These are phyloP conservation scores for Flabesymbios commensalis DNA, from an alignment of 2,888 invertebrate species.

Conservation along the genomic window DNA sequence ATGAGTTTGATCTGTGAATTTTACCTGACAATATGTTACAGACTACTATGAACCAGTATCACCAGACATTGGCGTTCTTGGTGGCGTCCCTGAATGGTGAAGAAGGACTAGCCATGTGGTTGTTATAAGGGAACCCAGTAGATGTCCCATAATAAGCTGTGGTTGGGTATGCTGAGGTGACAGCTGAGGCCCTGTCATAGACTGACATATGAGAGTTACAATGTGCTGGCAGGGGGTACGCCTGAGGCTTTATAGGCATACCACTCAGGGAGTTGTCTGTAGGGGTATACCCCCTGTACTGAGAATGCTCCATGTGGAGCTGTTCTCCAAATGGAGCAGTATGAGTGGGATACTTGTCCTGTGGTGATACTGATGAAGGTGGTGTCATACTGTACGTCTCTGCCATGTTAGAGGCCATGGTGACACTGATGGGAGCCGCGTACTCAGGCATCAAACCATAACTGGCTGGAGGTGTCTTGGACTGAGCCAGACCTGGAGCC, in stretches of 20 bases:
- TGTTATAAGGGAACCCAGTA: no score
- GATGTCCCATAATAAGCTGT: no score
- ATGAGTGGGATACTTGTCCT: constrained; percentile 74
- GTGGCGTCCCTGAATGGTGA: no score
- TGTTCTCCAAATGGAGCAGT: constrained; percentile 36
- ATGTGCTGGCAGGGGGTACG: constrained; percentile 32
- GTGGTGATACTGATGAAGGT: constrained; percentile 93
- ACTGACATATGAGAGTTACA: background rate
- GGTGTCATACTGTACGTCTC: constrained; percentile 82
- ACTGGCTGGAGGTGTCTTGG: constrained; percentile 21
- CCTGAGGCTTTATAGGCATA: constrained; percentile 36
- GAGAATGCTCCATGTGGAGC: constrained; percentile 15
- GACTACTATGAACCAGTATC: no score
- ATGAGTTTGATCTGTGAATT: no score
- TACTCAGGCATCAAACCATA: background rate
- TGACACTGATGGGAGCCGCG: constrained; percentile 20
- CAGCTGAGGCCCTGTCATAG: background rate
- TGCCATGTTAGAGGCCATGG: constrained; percentile 27
- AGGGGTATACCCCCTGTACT: constrained; percentile 8
- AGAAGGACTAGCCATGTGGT: no score
- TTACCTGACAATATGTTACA: no score
- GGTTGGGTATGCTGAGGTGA: no score
- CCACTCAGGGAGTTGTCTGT: constrained; percentile 1
- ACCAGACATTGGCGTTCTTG: no score
- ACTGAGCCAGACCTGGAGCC: constrained; percentile 6